phyloP scores from a whole-genome alignment of 2,113 vertebrate genomes.

The Uropsilus gracilis region DNA sequence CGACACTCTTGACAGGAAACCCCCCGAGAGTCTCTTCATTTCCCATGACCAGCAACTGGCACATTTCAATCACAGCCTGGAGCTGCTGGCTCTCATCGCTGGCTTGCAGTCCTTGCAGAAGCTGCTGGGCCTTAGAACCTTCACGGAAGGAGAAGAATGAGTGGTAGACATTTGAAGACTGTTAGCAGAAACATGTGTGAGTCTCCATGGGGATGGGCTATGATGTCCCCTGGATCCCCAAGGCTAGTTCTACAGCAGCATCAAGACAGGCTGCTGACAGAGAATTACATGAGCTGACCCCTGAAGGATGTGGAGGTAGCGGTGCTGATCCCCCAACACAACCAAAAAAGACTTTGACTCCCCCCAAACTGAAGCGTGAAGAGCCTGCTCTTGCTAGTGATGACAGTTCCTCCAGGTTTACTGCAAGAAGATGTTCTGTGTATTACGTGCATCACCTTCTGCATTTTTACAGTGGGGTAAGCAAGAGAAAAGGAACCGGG shows the following conservation, averaged over 20 bases:
- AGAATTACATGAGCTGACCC: not conserved
- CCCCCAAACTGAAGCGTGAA: not conserved
- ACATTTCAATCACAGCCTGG: constrained; percentile 99
- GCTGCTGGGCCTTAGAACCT: constrained; percentile 99
- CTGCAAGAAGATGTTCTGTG: not conserved
- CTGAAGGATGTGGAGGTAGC: not conserved
- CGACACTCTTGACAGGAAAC: constrained; percentile 98
- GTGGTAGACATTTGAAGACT: constrained; percentile 2
- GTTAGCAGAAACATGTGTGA: not conserved
- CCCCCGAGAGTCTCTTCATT: constrained; percentile 99
- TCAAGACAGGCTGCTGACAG: not conserved
- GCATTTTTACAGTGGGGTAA: not conserved
- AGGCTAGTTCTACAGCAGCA: not conserved
- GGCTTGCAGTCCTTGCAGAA: constrained; percentile 98
- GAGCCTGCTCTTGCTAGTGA: not conserved
- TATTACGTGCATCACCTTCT: not conserved
- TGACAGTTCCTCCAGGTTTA: not conserved
- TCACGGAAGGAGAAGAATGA: constrained; percentile 29
- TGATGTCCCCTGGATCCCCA: not conserved
- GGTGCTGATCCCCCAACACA: not conserved
- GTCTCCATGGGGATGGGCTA: not conserved
- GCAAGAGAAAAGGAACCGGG: not conserved
- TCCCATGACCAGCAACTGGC: constrained; percentile 98
- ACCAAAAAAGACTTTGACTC: not conserved
- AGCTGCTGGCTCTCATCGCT: constrained; percentile 99